phyloP scores from a whole-genome alignment of 2,797 vertebrate species.

The Poeciliopsis presidionis region DNA sequence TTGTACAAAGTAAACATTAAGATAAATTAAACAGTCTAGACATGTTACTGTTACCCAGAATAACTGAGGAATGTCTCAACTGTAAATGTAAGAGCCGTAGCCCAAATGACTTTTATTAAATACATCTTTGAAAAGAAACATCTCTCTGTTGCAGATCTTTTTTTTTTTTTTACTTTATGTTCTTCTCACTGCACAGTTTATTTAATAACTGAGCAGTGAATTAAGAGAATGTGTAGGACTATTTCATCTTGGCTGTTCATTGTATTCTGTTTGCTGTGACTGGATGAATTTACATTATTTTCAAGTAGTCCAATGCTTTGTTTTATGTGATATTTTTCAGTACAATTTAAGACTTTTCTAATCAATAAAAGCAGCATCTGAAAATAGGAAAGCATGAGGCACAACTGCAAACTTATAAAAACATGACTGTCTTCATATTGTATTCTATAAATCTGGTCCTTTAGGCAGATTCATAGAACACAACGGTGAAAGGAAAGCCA shows the following conservation, averaged over 20 bases:
- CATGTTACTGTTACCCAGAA: conserved; percentile 82
- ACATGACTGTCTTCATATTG: background rate
- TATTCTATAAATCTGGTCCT: background rate
- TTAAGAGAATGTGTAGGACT: background rate
- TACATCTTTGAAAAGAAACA: conserved; percentile 74
- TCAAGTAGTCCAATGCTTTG: background rate
- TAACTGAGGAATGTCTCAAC: conserved; percentile 83
- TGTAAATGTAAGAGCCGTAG: conserved; percentile 85
- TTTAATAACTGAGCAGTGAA: background rate
- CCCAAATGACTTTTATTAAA: conserved; percentile 87
- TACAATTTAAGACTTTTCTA: background rate
- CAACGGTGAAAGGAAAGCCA: background rate
- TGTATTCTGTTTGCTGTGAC: background rate
- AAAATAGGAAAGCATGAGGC: background rate
- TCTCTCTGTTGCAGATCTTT: conserved; percentile 24
- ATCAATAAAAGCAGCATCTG: background rate
- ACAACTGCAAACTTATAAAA: background rate
- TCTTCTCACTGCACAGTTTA: background rate
- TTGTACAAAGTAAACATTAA: conserved; percentile 85
- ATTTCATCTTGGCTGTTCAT: background rate
- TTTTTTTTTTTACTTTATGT: conserved; percentile 1
- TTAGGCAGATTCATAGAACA: no score
- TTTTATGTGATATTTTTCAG: background rate
- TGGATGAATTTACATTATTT: background rate
- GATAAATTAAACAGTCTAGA: conserved; percentile 79